Evolutionary conservation across 1,140 invertebrate species (phyloP).

Genomic region (Nebria ingens): DNA sequence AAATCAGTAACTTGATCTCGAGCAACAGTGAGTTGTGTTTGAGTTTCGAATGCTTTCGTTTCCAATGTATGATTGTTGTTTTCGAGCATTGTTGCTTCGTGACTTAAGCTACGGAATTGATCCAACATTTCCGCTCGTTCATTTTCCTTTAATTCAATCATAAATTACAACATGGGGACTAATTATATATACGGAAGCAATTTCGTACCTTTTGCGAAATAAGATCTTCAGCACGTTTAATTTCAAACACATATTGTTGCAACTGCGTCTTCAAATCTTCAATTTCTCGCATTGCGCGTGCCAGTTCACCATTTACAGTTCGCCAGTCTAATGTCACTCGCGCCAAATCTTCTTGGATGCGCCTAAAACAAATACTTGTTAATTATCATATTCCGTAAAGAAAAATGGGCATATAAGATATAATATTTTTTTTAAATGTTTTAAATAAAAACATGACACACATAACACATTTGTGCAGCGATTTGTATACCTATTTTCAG

Average conservation of each 20-base stretch:
- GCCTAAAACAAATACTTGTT: conserved; percentile 29
- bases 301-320: conserved; percentile 45
- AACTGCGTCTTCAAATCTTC: conserved; percentile 56
- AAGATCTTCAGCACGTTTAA: conserved; percentile 56
- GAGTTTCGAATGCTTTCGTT: conserved; percentile 52
- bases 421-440: too few species aligned
- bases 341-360: conserved; percentile 53
- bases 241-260: conserved; percentile 60
- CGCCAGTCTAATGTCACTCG: conserved; percentile 38
- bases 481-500: conserved; percentile 20
- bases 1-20: conserved; percentile 41
- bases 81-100: conserved; percentile 59
- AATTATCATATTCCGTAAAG: too few species aligned
- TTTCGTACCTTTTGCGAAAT: conserved; percentile 46
- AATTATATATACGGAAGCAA: conserved; percentile 5
- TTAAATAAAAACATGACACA: too few species aligned
- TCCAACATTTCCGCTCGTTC: conserved; percentile 62
- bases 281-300: conserved; percentile 49
- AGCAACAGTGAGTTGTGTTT: conserved; percentile 39
- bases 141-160: conserved; percentile 41
- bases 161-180: conserved; percentile 7
- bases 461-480: too few species aligned
- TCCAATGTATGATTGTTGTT: conserved; percentile 62
- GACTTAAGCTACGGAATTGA: conserved; percentile 55
- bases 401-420: too few species aligned